Conservation (phyloP, 30 jellyfish, hydroid and myxozoan genomes). For the Hydractinia echinata region DNA sequence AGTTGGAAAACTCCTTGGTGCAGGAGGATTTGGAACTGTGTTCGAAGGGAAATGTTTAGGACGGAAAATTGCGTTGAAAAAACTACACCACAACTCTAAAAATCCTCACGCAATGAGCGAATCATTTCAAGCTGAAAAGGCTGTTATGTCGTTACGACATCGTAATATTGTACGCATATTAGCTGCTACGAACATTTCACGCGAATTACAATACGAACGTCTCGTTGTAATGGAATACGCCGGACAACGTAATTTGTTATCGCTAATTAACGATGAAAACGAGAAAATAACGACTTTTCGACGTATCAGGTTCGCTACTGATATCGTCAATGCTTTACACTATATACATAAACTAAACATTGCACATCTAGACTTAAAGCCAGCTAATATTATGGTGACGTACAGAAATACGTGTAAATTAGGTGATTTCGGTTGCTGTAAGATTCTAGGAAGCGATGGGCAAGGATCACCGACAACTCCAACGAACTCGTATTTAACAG, state of each 20-base stretch:
- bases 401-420: conserved; percentile 85
- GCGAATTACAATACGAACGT: conserved; percentile 35
- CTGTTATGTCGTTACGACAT: conserved; percentile 74
- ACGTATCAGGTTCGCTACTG: conserved; percentile 70
- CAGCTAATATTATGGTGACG: conserved; percentile 92
- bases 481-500: conserved; percentile 90
- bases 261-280: conserved; percentile 61
- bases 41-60: conserved; percentile 79
- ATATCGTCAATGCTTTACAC: conserved; percentile 83
- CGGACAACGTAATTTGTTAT: conserved; percentile 76
- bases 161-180: conserved; percentile 83
- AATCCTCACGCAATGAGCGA: conserved; percentile 94
- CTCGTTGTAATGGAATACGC: conserved; percentile 92
- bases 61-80: conserved; percentile 79
- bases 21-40: conserved; percentile 98
- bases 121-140: conserved; percentile 87
- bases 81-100: conserved; percentile 66
- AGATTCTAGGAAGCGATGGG: conserved; percentile 76
- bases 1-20: conserved; percentile 77
- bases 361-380: conserved; percentile 96
- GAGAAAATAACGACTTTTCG: conserved; percentile 64
- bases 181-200: conserved; percentile 46
- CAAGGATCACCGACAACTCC: conserved; percentile 98
- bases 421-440: conserved; percentile 99
- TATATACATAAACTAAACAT: conserved; percentile 76